Conservation (phyloP, 2,797 vertebrate genomes). For the Anas flavirostris region DNA sequence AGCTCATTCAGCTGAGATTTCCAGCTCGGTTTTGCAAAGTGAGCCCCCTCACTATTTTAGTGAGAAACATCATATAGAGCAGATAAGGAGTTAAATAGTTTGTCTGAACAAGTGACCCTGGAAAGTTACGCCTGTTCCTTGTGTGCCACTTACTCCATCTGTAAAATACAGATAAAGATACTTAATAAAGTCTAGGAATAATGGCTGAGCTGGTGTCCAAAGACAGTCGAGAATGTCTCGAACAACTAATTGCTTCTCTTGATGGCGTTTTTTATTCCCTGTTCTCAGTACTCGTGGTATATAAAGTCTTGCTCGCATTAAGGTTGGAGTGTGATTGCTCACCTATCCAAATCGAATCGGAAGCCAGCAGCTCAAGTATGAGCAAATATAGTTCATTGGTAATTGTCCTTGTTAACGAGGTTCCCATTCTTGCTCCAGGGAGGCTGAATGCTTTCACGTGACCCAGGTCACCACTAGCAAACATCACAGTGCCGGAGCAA, state of each 20-base stretch:
- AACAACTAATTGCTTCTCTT: background rate
- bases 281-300: background rate
- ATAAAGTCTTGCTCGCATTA: background rate
- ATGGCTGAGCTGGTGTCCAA: background rate
- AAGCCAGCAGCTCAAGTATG: background rate
- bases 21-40: background rate
- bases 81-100: background rate
- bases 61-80: background rate
- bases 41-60: background rate
- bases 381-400: background rate
- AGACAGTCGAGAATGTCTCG: background rate
- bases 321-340: background rate
- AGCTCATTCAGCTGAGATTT: background rate
- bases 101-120: background rate
- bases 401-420: background rate
- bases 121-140: background rate
- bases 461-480: background rate
- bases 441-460: background rate
- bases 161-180: background rate
- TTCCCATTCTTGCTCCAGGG: background rate
- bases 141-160: background rate
- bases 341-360: background rate
- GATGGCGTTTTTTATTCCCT: background rate
- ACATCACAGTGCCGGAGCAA: background rate
- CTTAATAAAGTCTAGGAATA: background rate